These are phyloP conservation scores for Nyctibius grandis DNA, from an alignment of 2,797 vertebrate species.

Conservation along the genomic window DNA sequence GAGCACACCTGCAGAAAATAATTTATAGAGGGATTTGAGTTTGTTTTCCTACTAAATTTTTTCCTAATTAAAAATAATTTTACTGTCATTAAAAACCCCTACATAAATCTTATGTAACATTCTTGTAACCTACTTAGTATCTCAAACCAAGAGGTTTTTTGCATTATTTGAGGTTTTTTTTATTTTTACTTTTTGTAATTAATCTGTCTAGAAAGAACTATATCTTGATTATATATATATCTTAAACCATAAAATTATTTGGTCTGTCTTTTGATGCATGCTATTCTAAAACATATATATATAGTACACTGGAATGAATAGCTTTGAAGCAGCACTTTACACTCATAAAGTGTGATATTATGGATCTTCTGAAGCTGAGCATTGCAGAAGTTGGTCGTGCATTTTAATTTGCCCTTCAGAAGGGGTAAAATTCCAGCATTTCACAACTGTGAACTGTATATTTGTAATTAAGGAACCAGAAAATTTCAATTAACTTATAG, in stretches of 20 bases:
- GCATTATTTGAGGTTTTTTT: not conserved
- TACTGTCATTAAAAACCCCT: not conserved
- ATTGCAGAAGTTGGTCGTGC: not conserved
- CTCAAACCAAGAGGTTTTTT: not conserved
- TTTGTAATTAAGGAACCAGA: not conserved
- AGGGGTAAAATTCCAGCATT: not conserved
- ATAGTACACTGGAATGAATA: not conserved
- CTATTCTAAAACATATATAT: not conserved
- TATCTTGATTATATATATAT: not conserved
- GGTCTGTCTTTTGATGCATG: not conserved
- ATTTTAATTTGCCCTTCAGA: not conserved
- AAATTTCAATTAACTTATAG: not conserved
- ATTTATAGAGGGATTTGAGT: not conserved
- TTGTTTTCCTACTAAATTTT: constrained; percentile 4
- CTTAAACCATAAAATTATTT: not conserved
- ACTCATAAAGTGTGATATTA: not conserved
- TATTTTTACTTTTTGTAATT: not conserved
- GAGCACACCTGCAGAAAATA: not conserved
- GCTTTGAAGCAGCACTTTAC: not conserved
- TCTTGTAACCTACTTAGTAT: not conserved
- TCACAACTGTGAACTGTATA: not conserved
- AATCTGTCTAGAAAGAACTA: not conserved
- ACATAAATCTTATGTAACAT: not conserved
- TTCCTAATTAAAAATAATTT: constrained; percentile 23
- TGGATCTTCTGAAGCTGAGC: not conserved